These are phyloP conservation scores for Notospermus geniculatus DNA, from an alignment of 1,140 invertebrate genomes.

Conservation along the genomic window DNA sequence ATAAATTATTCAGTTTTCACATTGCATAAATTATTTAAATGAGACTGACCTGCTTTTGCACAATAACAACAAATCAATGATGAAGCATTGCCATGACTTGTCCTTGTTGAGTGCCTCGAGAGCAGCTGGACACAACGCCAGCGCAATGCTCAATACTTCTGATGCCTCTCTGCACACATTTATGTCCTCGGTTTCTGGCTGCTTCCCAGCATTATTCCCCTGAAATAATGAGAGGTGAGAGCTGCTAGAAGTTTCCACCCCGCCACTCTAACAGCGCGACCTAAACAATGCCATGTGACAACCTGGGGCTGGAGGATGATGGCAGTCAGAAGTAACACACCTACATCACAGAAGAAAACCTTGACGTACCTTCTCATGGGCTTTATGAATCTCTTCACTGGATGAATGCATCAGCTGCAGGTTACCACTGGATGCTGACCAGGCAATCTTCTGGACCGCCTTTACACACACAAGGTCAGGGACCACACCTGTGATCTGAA, in stretches of 20 bases:
- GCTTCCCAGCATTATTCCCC: conserved; percentile 28
- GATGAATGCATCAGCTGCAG: conserved; percentile 67
- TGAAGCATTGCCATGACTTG: conserved; percentile 79
- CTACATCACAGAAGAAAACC: too few species aligned
- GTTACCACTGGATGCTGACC: conserved; percentile 73
- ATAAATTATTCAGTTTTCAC: too few species aligned
- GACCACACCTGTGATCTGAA: conserved; percentile 40
- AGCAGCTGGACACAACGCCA: conserved; percentile 79
- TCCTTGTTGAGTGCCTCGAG: conserved; percentile 73
- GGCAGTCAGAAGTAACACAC: too few species aligned
- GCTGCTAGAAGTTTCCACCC: too few species aligned
- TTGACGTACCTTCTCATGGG: conserved; percentile 46
- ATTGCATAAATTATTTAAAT: too few species aligned
- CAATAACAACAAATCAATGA: conserved; percentile 84
- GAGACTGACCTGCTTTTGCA: conserved; percentile 59
- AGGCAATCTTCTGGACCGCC: conserved; percentile 65
- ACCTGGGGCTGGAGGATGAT: too few species aligned
- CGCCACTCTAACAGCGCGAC: too few species aligned
- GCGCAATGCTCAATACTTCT: conserved; percentile 84
- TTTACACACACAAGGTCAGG: conserved; percentile 50
- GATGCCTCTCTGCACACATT: conserved; percentile 85
- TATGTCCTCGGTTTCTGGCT: conserved; percentile 51
- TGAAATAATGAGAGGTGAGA: too few species aligned
- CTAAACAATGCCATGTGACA: too few species aligned
- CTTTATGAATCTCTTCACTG: conserved; percentile 65